phyloP scores from a whole-genome alignment of 2,888 invertebrate genomes.

The Hirtodrosophila histrioides region DNA sequence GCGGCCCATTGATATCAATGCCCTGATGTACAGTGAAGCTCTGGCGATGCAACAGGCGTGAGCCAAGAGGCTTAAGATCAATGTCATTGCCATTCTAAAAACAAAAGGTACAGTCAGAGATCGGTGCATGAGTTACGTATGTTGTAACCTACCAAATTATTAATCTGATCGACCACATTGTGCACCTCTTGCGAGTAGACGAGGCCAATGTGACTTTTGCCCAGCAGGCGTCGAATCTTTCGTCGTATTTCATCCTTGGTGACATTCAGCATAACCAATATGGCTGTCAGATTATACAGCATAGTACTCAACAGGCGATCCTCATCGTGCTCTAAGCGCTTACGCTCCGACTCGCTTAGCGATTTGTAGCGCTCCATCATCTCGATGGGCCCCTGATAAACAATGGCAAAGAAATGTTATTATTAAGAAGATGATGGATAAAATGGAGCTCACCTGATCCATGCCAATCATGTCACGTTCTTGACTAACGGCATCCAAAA shows the following conservation, averaged over 20 bases:
- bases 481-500: conserved; percentile 98
- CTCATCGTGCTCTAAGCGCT: conserved; percentile 98
- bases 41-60: conserved; percentile 96
- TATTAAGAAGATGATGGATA: too few species aligned
- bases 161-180: conserved; percentile 96
- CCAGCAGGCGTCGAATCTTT: conserved; percentile 95
- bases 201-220: conserved; percentile 99
- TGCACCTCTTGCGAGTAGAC: conserved; percentile 99
- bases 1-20: conserved; percentile 94
- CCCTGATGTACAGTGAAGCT: conserved; percentile 99
- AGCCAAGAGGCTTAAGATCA: conserved; percentile 97
- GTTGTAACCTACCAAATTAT: conserved; percentile 91
- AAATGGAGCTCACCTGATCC: conserved; percentile 90
- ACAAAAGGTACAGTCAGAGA: background rate
- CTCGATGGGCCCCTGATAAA: conserved; percentile 92
- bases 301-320: conserved; percentile 97
- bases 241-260: conserved; percentile 92
- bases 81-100: conserved; percentile 98
- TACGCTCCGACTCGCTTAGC: conserved; percentile 95
- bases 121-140: too few species aligned
- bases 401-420: background rate
- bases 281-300: conserved; percentile 97
- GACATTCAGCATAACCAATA: conserved; percentile 96
- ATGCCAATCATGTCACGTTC: conserved; percentile 99
- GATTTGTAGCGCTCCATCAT: conserved; percentile 99